A percentile compares a stretch with the other conserved stretches of the same genome.
Evolutionary conservation across 64 coral and sea anemone genomes (phyloP).

Genomic region (Stichodactyla helianthus): DNA sequence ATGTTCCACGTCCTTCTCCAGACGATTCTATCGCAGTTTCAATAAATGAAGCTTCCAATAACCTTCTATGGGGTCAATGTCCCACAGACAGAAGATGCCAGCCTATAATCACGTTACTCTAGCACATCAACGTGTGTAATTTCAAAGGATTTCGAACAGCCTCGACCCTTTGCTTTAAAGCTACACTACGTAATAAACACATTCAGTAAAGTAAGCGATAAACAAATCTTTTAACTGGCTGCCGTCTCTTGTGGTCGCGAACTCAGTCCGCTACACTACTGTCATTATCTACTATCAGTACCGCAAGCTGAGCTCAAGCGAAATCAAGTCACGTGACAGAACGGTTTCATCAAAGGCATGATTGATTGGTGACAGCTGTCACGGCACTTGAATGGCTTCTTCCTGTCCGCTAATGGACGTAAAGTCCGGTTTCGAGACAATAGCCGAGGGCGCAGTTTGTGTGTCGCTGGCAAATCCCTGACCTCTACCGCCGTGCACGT

Average conservation of each 20-base stretch:
- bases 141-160: not conserved
- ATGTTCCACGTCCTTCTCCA: not conserved
- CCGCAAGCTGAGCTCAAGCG: not conserved
- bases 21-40: conserved; percentile 16
- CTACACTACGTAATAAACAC: not conserved
- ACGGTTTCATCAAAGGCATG: not conserved
- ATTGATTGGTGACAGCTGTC: conserved; percentile 11
- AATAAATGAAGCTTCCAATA: conserved; percentile 13
- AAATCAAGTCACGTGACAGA: conserved; percentile 4
- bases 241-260: not conserved
- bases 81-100: conserved; percentile 2
- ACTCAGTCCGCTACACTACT: not conserved
- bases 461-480: not conserved
- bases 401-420: conserved; percentile 22
- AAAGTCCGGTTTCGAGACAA: not conserved
- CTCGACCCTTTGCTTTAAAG: not conserved
- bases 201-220: not conserved
- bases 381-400: not conserved
- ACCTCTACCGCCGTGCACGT: not conserved
- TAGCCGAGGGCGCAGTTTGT: not conserved
- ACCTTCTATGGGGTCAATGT: conserved; percentile 13
- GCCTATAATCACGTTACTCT: not conserved
- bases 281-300: not conserved
- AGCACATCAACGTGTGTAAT: not conserved
- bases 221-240: not conserved